Evolutionary conservation across 2,888 invertebrate genomes (phyloP), one percentile per base, ranked within the genome.

Genomic region (Tetropium fuscum): DNA sequence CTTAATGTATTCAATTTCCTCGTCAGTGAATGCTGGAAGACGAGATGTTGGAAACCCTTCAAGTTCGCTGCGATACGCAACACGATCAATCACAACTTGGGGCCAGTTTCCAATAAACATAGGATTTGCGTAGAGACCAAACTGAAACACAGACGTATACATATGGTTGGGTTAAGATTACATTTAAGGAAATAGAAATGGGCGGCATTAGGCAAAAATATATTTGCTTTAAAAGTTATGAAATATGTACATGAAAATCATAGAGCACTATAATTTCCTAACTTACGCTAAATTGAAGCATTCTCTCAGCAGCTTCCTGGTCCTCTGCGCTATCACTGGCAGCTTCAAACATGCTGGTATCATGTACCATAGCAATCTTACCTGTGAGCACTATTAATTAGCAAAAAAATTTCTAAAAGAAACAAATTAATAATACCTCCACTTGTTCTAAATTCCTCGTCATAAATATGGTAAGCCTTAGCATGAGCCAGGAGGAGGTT

Each of bases 21-120:
- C 82, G 0, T 72, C 18, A 0, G 87, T 87, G 71, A 90, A 88
- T 57, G 73, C 74, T 0, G 90, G 90, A 3, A 91, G 81, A 6
- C 90, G 84, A 0, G 90, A 89, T 8, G 83, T 80, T 0, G 80
- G 71, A 65, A 84, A 88, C 4, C 87, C 86, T 76, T 90, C 88
- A n/a, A 80, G 77, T 44, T 78, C 80, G 58, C 90, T 91, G 27
- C 87, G 83, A 1, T 82, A 80, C 25, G 82, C 84, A 8, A 91
- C 83, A 1, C 84, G 80, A 11, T 83, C 80, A 47, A 87, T 86
- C 88, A 91, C 89, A 0, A 87, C 72, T 48, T 83, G 78, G 0
- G 91, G 91, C 77, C 90, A 91, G 77, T 90, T 87, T 0, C 91
- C 90, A 0, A 78, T 71, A 74, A 88, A 87, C 27, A 91, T 87